A percentile compares a stretch with the other conserved stretches of the same genome.
Evolutionary conservation across 2,797 vertebrate genomes (phyloP).

Genomic region (Zalophus californianus): DNA sequence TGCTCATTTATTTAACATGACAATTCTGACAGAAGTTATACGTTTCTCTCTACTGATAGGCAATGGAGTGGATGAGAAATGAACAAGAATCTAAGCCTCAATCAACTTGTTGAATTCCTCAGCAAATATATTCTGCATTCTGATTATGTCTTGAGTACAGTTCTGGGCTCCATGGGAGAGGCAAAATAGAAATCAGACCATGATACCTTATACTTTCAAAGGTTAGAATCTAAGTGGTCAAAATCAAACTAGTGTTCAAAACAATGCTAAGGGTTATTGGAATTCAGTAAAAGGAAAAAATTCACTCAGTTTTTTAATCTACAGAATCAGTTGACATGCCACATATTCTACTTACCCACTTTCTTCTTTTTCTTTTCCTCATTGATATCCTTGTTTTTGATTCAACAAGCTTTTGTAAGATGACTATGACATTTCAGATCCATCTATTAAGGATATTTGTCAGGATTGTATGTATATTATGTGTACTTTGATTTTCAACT

Average conservation of each 20-base stretch:
- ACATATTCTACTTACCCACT: background rate
- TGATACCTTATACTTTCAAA: background rate
- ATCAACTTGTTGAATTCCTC: background rate
- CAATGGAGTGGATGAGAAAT: background rate
- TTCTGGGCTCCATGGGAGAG: background rate
- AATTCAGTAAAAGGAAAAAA: background rate
- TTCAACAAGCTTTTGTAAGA: background rate
- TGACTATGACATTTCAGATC: background rate
- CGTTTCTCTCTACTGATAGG: background rate
- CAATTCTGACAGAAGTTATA: conserved; percentile 45
- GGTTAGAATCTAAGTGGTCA: background rate
- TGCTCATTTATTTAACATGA: conserved; percentile 70
- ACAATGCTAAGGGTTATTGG: background rate
- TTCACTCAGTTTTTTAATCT: background rate
- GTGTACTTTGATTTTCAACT: background rate
- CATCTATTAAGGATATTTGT: background rate
- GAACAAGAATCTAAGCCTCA: background rate
- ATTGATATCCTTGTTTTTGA: background rate
- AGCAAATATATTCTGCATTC: background rate
- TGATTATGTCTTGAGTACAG: background rate
- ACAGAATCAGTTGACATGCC: background rate
- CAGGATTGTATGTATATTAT: background rate
- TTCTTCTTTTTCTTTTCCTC: background rate
- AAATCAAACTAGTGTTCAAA: background rate
- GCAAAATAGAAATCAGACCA: background rate